Percentiles rank a stretch among this genome's conserved stretches.
These are phyloP conservation scores for Temnothorax curvispinosus DNA, from an alignment of 1,140 invertebrate species.

Conservation along the genomic window DNA sequence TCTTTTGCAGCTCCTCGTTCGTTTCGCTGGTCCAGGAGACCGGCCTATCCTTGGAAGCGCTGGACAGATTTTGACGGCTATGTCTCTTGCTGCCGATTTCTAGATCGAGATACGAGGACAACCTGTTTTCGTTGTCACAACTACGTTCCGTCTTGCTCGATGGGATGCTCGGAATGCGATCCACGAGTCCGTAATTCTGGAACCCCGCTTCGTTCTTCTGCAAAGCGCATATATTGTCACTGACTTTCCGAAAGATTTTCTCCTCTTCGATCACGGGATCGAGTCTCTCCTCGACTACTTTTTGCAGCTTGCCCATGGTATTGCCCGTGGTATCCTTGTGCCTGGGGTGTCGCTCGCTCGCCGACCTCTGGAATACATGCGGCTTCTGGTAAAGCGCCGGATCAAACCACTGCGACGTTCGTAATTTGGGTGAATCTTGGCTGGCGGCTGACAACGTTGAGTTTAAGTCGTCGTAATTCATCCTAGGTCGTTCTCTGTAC, in stretches of 20 bases:
- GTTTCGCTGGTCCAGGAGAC: conserved; percentile 81
- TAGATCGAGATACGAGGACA: conserved; percentile 73
- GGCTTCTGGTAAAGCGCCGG: conserved; percentile 80
- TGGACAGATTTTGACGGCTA: conserved; percentile 32
- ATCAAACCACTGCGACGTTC: conserved; percentile 81
- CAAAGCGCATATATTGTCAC: conserved; percentile 79
- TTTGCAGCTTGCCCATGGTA: background rate
- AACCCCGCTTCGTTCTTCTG: conserved; percentile 79
- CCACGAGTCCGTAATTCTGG: conserved; percentile 82
- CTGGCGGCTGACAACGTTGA: conserved; percentile 82
- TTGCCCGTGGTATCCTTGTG: background rate
- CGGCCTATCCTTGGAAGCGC: conserved; percentile 74
- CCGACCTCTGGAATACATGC: conserved; percentile 77
- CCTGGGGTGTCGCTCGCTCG: conserved; percentile 70
- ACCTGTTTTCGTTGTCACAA: conserved; percentile 65
- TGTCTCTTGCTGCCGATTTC: conserved; percentile 64
- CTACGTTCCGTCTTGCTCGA: conserved; percentile 29
- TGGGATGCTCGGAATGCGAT: conserved; percentile 40
- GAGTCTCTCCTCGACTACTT: conserved; percentile 1
- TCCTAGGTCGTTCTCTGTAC: conserved; percentile 70
- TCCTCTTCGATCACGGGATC: conserved; percentile 68
- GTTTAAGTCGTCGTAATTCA: conserved; percentile 80
- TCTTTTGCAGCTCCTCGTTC: conserved; percentile 81
- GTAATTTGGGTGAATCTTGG: conserved; percentile 79
- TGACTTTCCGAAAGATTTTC: conserved; percentile 78